Conservation (phyloP, 2,797 vertebrate species). For the Silurus aristotelis region DNA sequence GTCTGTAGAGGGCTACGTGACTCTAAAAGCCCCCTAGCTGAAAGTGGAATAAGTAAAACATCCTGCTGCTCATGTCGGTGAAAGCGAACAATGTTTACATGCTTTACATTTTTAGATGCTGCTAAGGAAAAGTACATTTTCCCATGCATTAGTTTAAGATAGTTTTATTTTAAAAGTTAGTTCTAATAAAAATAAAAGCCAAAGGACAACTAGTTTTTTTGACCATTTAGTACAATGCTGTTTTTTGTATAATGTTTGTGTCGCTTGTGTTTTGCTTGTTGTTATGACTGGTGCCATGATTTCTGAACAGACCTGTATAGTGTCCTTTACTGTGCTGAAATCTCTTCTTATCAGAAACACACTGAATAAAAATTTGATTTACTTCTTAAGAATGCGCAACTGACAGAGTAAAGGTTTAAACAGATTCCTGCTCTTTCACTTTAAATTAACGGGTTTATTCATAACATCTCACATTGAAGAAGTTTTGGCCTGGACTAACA, state of each 20-base stretch:
- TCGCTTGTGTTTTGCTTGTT: neutral
- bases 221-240: neutral
- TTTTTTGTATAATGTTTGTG: conserved; percentile 7
- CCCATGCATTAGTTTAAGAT: neutral
- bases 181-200: neutral
- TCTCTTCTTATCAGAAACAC: neutral
- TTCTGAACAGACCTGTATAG: neutral
- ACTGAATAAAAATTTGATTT: conserved; percentile 22
- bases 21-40: neutral
- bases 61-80: neutral
- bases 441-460: conserved; percentile 5
- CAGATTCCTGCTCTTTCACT: conserved; percentile 22
- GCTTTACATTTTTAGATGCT: neutral
- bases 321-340: neutral
- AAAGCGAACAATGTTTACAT: neutral
- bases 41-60: neutral
- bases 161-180: neutral
- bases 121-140: neutral
- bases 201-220: neutral
- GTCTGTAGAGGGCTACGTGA: neutral
- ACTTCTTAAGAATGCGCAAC: conserved; percentile 2
- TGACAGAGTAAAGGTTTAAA: neutral
- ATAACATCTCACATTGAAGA: neutral
- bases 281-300: neutral
- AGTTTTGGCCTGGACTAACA: conserved; percentile 23